These are phyloP conservation scores for Eubasilissa regina DNA, from an alignment of 1,140 invertebrate species.

Conservation along the genomic window DNA sequence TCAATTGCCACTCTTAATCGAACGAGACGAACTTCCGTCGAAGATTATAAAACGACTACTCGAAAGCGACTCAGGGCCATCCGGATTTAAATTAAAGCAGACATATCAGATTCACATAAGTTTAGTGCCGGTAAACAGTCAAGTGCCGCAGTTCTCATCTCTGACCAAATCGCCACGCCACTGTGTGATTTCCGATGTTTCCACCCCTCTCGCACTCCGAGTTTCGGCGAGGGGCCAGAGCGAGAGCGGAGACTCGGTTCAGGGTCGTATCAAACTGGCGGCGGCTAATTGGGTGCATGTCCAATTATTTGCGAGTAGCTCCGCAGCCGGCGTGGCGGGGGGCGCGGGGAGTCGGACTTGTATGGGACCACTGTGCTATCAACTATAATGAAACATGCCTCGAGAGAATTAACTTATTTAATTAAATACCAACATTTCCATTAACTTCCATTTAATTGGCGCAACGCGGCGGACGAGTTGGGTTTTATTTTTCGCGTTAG, in stretches of 20 bases:
- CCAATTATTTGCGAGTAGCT: slow-evolving; percentile 60
- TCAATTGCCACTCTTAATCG: too few relatives aligned
- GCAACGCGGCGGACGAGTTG: slow-evolving; percentile 18
- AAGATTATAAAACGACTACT: background rate
- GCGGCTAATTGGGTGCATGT: slow-evolving; percentile 61
- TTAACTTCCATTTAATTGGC: slow-evolving; percentile 49
- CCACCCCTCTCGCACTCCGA: slow-evolving; percentile 18
- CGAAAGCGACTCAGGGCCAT: too few relatives aligned
- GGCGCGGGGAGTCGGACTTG: slow-evolving; percentile 10
- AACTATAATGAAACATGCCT: slow-evolving; percentile 50
- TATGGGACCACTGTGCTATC: slow-evolving; percentile 35
- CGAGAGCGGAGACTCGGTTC: slow-evolving; percentile 8
- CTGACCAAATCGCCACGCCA: slow-evolving; percentile 44
- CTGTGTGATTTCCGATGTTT: slow-evolving; percentile 19
- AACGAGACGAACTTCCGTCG: background rate
- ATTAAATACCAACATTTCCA: slow-evolving; percentile 55
- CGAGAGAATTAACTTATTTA: slow-evolving; percentile 55
- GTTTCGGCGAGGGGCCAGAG: background rate
- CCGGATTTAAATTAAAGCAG: background rate
- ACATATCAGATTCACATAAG: slow-evolving; percentile 58
- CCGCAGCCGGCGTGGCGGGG: slow-evolving; percentile 30
- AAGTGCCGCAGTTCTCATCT: slow-evolving; percentile 54
- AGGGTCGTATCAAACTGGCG: slow-evolving; percentile 25
- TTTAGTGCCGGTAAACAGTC: slow-evolving; percentile 59
- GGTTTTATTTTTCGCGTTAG: background rate